These are phyloP conservation scores for Lepisosteus oculatus DNA, from an alignment of 2,113 vertebrate genomes.

Conservation along the genomic window DNA sequence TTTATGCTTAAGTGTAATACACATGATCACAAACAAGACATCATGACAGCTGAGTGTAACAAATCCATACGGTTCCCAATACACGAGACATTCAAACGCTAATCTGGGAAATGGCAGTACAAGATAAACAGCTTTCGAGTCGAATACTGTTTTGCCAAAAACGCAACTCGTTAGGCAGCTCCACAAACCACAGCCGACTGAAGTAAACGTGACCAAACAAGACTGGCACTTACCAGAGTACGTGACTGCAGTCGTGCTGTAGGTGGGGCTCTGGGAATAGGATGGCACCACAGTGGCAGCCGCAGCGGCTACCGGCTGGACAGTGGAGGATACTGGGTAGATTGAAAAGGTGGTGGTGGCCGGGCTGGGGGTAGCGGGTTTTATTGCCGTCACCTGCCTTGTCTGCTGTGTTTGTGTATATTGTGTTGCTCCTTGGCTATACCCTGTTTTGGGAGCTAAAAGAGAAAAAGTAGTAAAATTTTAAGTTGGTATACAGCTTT, in stretches of 20 bases:
- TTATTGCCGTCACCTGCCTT: constrained; percentile 95
- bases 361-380: constrained; percentile 89
- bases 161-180: too few species aligned
- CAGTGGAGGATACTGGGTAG: constrained; percentile 93
- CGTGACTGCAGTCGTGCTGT: constrained; percentile 95
- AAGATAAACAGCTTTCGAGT: too few species aligned
- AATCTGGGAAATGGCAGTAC: too few species aligned
- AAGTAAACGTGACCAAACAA: too few species aligned
- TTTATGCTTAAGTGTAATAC: too few species aligned
- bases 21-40: too few species aligned
- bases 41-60: neutral
- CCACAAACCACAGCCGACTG: too few species aligned
- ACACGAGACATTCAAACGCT: too few species aligned
- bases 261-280: constrained; percentile 93
- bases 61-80: neutral
- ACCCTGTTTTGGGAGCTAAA: constrained; percentile 86
- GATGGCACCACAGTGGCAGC: constrained; percentile 88
- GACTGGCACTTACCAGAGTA: constrained; percentile 78
- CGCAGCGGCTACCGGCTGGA: constrained; percentile 83
- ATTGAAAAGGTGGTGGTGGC: constrained; percentile 94
- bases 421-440: constrained; percentile 89
- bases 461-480: neutral
- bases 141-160: too few species aligned
- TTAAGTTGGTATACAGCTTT: too few species aligned
- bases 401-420: constrained; percentile 95